Evolutionary conservation across 2,888 invertebrate species (phyloP).

Genomic region (Eueremaeus valkanovi): DNA sequence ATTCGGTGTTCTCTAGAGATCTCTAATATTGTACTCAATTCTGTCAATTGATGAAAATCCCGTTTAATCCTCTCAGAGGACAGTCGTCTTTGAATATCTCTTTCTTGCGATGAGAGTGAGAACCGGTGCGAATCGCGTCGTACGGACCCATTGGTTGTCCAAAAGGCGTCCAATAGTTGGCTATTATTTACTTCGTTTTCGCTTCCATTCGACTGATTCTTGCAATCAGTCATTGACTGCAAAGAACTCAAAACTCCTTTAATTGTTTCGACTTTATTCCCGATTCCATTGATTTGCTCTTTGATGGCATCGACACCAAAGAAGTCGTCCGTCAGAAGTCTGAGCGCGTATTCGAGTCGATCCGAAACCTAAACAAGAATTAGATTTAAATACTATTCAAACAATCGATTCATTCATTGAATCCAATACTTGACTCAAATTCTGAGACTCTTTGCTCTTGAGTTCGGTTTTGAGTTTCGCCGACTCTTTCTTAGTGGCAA

Average conservation of each 20-base stretch:
- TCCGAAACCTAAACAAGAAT: neutral
- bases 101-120: neutral
- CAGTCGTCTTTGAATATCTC: neutral
- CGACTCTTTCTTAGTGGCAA: no score
- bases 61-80: conserved; percentile 9
- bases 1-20: neutral
- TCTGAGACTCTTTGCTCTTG: neutral
- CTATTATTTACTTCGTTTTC: neutral
- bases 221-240: neutral
- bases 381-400: neutral
- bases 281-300: neutral
- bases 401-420: neutral
- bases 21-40: conserved; percentile 14
- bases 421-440: neutral
- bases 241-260: neutral
- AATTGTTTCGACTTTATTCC: neutral
- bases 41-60: conserved; percentile 1
- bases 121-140: no score
- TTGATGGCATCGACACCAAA: neutral
- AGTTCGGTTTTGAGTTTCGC: neutral
- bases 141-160: neutral
- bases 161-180: neutral
- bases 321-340: neutral
- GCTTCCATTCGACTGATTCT: neutral
- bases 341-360: neutral